Base-by-base conservation (phyloP, 2,113 vertebrate genomes). In the Etheostoma spectabile region DNA sequence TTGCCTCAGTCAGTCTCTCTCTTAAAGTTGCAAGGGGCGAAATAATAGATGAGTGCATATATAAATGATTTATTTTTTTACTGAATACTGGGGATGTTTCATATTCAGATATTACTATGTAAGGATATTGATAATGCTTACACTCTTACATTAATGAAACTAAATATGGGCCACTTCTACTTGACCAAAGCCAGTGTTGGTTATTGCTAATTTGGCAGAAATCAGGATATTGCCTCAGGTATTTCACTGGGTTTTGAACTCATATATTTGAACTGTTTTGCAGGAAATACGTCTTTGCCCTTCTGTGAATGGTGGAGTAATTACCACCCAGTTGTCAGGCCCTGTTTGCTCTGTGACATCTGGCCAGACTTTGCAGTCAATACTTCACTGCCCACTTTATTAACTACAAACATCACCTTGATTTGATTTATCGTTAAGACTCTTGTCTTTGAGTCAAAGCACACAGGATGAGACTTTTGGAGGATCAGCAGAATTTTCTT, bases 341-440 rank as follows among this genome's bases (percentile, higher is more conserved):
- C 33, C 65, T 79, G 85, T 85, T 85, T 76, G 51, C 62, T 77
- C 81, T 45, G 80, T 70, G 87, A 79, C 82, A 55, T 61, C 45
- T 66, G 60, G 77, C 79, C 70, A 63, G 63, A 80, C 60, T 68
- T 83, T 74, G 76, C 78, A 82, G 86, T 92, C 83, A 86, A 82
- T 90, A 83, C 73, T 77, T 86, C 73, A 66, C 77, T 79, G 67
- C 70, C 77, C 81, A 64, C 73, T 91, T 88, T 74, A 85, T 79
- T 89, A 73, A 77, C 30, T 53, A 45, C 65, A 82, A 73, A 78
- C 49, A 56, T 83, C 82, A 73, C 69, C 72, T 83, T 81, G 69
- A 82, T 88, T 90, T 74, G 67, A 87, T 84, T 73, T 85, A 76
- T 49, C 7, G 3, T 30, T 13, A 22, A 63, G 79, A 65, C 22